phyloP scores from a whole-genome alignment of 2,113 vertebrate genomes.

The Phylloscopus trochilus region DNA sequence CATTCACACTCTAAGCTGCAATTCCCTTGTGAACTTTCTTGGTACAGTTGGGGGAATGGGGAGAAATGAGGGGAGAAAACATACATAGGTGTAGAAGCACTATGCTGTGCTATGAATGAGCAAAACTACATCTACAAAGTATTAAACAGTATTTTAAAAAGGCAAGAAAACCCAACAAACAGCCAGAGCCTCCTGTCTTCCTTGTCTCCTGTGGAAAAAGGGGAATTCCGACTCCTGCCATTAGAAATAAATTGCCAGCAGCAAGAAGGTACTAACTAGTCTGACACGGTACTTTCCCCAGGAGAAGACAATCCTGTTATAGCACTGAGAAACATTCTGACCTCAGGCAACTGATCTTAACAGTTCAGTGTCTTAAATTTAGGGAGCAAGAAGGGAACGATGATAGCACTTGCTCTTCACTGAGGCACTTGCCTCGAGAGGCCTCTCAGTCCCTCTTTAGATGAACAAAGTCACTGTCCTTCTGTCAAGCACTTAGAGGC shows the following conservation, averaged over 20 bases:
- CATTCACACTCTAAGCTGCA: background rate
- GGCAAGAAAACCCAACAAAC: background rate
- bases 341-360: conserved; percentile 51
- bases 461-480: background rate
- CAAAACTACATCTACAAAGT: background rate
- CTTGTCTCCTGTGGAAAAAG: background rate
- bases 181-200: background rate
- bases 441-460: background rate
- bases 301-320: conserved; percentile 37
- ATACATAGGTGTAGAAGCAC: background rate
- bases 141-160: background rate
- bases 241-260: conserved; percentile 30
- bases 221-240: conserved; percentile 50
- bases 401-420: background rate
- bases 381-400: background rate
- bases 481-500: background rate
- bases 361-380: conserved; percentile 16
- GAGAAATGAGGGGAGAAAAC: background rate
- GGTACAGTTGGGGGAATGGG: background rate
- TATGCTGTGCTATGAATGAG: background rate
- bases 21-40: background rate
- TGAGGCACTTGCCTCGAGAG: background rate
- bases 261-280: conserved; percentile 52
- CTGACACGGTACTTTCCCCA: conserved; percentile 59
- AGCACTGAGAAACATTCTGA: conserved; percentile 26